Conservation (phyloP, 2,113 vertebrate species). For the Sturnus vulgaris region DNA sequence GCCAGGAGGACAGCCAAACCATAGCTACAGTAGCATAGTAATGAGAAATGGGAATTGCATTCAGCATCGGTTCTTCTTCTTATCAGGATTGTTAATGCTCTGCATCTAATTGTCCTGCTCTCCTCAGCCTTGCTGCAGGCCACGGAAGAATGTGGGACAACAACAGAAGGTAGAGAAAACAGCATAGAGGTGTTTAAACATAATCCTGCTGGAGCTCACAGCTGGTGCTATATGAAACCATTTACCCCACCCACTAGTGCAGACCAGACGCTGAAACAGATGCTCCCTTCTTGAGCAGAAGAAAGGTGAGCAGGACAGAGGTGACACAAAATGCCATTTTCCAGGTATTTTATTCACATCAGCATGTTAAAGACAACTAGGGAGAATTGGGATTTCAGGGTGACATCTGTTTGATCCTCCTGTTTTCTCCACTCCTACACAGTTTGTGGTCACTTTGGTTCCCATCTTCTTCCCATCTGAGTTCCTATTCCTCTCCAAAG, state of each 20-base stretch:
- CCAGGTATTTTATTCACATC: background rate
- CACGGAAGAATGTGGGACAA: background rate
- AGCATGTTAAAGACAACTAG: background rate
- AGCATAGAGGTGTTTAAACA: background rate
- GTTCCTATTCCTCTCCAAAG: background rate
- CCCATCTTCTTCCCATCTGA: background rate
- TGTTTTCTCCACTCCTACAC: background rate
- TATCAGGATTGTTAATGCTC: background rate
- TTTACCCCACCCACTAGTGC: background rate
- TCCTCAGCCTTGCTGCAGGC: background rate
- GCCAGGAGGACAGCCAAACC: conserved; percentile 60
- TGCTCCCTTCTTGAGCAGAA: background rate
- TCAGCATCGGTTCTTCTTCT: background rate
- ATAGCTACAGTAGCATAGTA: conserved; percentile 48
- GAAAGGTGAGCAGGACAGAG: background rate
- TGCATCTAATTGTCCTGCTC: background rate
- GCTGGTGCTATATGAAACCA: background rate
- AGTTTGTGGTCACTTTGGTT: background rate
- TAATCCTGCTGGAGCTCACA: background rate
- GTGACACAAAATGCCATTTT: background rate
- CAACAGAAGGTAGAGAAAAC: background rate
- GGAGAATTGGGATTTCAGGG: background rate
- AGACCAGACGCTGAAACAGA: background rate
- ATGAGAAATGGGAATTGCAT: conserved; percentile 31
- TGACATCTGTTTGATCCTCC: background rate